Evolutionary conservation across 1,140 invertebrate species (phyloP).

Genomic region (Neuroterus valhalla): DNA sequence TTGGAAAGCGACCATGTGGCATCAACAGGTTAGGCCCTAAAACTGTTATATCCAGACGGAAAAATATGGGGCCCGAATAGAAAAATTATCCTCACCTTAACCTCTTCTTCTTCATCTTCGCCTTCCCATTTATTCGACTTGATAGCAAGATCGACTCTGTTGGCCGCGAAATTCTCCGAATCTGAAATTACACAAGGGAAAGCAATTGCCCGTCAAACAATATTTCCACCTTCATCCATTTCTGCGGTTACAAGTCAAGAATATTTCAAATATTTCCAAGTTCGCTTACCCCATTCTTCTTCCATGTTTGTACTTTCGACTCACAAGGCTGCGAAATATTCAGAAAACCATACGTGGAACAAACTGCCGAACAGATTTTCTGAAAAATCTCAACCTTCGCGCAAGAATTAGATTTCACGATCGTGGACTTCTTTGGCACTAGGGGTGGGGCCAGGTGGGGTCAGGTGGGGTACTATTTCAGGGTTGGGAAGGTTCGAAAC

Average conservation of each 20-base stretch:
- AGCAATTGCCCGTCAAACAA: not conserved
- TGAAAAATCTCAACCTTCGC: not conserved
- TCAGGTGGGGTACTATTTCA: no score
- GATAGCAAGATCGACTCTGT: constrained; percentile 63
- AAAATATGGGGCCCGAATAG: not conserved
- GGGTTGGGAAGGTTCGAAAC: no score
- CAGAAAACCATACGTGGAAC: constrained; percentile 1
- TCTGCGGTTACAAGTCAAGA: not conserved
- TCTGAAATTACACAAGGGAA: constrained; percentile 54
- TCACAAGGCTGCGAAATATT: not conserved
- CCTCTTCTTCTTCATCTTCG: constrained; percentile 87
- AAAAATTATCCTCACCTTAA: constrained; percentile 81
- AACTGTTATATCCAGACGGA: constrained; percentile 7
- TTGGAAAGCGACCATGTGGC: constrained; percentile 55
- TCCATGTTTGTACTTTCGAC: constrained; percentile 38
- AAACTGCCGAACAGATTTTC: constrained; percentile 1
- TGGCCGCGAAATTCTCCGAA: constrained; percentile 66
- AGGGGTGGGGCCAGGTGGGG: no score
- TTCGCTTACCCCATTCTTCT: constrained; percentile 51
- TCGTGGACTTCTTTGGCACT: no score
- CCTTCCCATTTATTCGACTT: constrained; percentile 88
- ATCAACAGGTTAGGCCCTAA: constrained; percentile 52
- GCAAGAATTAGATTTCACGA: constrained; percentile 1
- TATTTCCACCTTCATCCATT: not conserved
- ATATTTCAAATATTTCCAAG: not conserved